Conservation (phyloP, 2,113 vertebrate species). For the Bucco capensis region DNA sequence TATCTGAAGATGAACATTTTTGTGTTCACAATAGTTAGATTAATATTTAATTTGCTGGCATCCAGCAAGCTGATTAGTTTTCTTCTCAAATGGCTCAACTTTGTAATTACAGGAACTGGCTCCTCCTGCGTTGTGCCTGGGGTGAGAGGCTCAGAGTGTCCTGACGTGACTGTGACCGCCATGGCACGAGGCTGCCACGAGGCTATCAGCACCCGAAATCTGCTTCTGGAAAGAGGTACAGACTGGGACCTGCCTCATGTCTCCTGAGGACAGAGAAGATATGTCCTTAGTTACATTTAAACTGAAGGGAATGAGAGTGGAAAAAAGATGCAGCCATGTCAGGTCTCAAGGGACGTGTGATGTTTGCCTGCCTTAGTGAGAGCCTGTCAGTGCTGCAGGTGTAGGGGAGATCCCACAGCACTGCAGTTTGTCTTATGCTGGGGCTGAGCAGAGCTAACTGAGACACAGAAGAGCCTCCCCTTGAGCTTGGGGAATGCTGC, state of each 20-base stretch:
- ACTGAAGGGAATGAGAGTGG: neutral
- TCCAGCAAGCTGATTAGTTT: conserved; percentile 44
- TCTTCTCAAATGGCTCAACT: neutral
- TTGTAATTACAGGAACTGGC: conserved; percentile 22
- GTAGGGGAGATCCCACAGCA: neutral
- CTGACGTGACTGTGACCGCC: neutral
- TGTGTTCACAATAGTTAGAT: conserved; percentile 34
- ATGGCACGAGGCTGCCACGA: neutral
- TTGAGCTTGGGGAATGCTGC: neutral
- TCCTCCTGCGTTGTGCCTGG: neutral
- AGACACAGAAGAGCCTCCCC: neutral
- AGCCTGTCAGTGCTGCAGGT: neutral
- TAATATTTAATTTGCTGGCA: conserved; percentile 55
- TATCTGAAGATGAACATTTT: conserved; percentile 44
- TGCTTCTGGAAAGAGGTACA: neutral
- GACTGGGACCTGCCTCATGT: neutral
- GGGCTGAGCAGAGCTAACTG: neutral
- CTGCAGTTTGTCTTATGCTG: neutral
- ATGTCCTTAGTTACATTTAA: neutral
- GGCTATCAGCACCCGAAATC: neutral
- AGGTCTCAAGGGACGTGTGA: fast-evolving
- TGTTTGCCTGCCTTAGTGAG: neutral
- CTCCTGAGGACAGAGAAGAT: neutral
- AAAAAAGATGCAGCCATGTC: neutral
- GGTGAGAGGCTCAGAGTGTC: neutral